Conservation (phyloP, 2,113 vertebrate species). For the Lagenorhynchus albirostris region DNA sequence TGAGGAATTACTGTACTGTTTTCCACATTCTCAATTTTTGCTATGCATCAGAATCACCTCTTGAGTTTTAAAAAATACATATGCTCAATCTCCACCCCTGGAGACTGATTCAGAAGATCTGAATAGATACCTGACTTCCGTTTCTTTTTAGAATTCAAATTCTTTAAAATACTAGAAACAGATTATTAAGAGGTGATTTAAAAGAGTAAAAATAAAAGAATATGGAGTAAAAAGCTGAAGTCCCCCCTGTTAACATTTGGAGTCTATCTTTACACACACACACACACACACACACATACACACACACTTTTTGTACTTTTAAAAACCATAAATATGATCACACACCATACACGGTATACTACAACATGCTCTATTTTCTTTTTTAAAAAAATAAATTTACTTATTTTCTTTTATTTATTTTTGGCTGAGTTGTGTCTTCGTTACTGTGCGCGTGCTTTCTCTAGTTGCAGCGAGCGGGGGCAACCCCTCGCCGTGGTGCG, state of each 20-base stretch:
- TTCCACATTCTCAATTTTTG: neutral
- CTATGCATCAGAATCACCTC: neutral
- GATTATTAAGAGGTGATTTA: neutral
- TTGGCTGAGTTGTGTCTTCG: too few species aligned
- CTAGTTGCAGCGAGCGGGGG: too few species aligned
- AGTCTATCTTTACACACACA: neutral
- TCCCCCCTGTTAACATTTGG: neutral
- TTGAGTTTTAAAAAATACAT: neutral
- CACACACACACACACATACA: neutral
- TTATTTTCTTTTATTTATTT: too few species aligned
- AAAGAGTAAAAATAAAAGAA: conserved; percentile 1
- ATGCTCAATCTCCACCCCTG: neutral
- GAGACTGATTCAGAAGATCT: neutral
- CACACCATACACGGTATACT: neutral
- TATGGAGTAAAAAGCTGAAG: neutral
- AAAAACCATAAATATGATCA: neutral
- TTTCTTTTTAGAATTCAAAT: neutral
- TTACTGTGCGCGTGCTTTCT: too few species aligned
- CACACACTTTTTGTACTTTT: neutral
- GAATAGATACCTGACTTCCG: neutral
- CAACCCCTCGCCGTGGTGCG: too few species aligned
- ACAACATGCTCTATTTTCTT: neutral
- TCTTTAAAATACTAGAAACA: neutral
- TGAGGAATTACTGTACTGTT: neutral
- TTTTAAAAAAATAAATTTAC: too few species aligned